Conservation (phyloP, 2,888 invertebrate species). For the Pegoplata infirma region DNA sequence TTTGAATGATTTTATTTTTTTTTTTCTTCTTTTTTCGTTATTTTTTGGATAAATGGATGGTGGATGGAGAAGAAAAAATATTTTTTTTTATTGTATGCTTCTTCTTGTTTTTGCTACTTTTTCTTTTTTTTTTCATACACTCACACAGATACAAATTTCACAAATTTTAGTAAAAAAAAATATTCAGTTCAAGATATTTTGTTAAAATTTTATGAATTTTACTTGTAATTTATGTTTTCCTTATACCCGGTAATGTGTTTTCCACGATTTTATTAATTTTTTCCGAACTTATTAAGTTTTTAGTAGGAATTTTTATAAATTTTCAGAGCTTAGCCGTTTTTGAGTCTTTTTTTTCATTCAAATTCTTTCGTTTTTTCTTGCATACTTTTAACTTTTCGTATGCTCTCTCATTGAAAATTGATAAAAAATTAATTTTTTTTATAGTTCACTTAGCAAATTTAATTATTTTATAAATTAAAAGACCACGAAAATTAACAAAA, state of each 20-base stretch:
- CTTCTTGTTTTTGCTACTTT: conserved; percentile 48
- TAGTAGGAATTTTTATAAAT: conserved; percentile 10
- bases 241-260: not conserved
- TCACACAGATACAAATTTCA: too few species aligned
- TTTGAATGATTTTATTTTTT: conserved; percentile 41
- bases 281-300: not conserved
- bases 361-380: conserved; percentile 24
- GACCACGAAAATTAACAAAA: too few species aligned
- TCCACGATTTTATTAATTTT: conserved; percentile 4
- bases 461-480: too few species aligned
- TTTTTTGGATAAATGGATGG: conserved; percentile 29
- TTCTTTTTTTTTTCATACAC: conserved; percentile 35
- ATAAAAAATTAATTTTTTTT: conserved; percentile 57
- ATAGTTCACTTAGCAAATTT: too few species aligned
- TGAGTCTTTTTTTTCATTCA: conserved; percentile 19
- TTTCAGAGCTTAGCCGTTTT: conserved; percentile 42
- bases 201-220: conserved; percentile 10
- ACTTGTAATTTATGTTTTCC: conserved; percentile 3
- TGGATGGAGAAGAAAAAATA: conserved; percentile 17
- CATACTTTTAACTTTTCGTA: conserved; percentile 33
- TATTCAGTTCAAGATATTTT: conserved; percentile 28
- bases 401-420: conserved; percentile 45
- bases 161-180: conserved; percentile 26
- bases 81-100: conserved; percentile 38
- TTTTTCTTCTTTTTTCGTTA: conserved; percentile 5